Percentiles rank a stretch among this genome's conserved stretches.
Conservation (phyloP, 1,140 invertebrate species). For the Chelonus insularis region DNA sequence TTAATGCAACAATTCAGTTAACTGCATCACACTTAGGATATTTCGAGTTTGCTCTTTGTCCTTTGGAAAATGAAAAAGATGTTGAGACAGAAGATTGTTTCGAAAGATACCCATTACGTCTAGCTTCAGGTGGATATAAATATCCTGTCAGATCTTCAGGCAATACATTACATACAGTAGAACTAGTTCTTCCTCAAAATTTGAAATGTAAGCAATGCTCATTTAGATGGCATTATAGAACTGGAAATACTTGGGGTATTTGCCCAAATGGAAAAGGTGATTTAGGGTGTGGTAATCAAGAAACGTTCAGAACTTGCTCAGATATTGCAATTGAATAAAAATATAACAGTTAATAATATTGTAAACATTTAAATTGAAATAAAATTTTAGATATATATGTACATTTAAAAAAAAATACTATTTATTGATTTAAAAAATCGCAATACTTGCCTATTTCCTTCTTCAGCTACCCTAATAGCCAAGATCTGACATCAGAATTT, state of each 20-base stretch:
- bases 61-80: conserved; percentile 43
- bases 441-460: no score
- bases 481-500: no score
- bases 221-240: conserved; percentile 17
- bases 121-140: conserved; percentile 54
- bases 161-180: neutral
- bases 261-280: conserved; percentile 1
- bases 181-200: conserved; percentile 5
- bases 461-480: no score
- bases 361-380: no score
- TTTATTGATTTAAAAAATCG: no score
- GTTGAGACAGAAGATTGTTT: conserved; percentile 64
- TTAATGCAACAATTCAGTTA: conserved; percentile 55
- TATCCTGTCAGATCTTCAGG: neutral
- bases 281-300: conserved; percentile 23
- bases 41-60: conserved; percentile 63
- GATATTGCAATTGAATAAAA: conserved; percentile 14
- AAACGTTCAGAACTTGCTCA: conserved; percentile 18
- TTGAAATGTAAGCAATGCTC: conserved; percentile 12
- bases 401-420: no score
- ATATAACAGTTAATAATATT: no score
- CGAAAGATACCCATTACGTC: conserved; percentile 48
- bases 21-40: conserved; percentile 64
- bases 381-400: no score
- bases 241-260: conserved; percentile 12